Conservation (phyloP, 1,140 invertebrate genomes). For the Phthorimaea operculella region DNA sequence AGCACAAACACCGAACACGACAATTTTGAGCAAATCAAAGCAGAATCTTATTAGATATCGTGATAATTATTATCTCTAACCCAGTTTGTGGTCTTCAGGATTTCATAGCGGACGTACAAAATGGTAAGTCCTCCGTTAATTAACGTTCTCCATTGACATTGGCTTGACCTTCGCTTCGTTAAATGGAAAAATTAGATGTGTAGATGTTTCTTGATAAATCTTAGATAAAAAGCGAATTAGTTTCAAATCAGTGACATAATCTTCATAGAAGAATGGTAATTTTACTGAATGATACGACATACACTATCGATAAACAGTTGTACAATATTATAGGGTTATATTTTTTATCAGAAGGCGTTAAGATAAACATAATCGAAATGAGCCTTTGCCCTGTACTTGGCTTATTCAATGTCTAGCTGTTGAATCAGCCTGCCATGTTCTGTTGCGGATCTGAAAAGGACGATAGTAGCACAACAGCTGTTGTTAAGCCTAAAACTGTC, state of each 20-base stretch:
- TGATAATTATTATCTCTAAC: not conserved
- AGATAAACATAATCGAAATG: not conserved
- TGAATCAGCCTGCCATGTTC: constrained; percentile 7
- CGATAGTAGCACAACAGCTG: constrained; percentile 6
- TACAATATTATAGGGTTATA: not conserved
- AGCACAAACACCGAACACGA: no score
- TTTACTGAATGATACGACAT: not conserved
- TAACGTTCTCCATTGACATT: constrained; percentile 38
- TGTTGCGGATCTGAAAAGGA: constrained; percentile 9
- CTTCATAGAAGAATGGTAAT: not conserved
- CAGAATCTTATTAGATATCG: not conserved
- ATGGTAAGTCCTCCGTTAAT: constrained; percentile 29
- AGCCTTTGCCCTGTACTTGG: not conserved
- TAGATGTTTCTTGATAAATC: not conserved
- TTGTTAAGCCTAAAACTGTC: constrained; percentile 10
- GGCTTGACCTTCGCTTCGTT: constrained; percentile 33
- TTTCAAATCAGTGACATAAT: not conserved
- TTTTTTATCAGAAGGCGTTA: not conserved
- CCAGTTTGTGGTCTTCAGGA: constrained; percentile 4
- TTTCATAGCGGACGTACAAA: constrained; percentile 9
- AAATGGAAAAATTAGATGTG: not conserved
- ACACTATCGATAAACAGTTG: not conserved
- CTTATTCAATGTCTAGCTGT: not conserved
- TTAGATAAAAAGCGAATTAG: not conserved
- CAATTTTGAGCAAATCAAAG: no score